Base-by-base conservation (phyloP, 2,888 invertebrate species). In the Pyrrhosoma nymphula region DNA sequence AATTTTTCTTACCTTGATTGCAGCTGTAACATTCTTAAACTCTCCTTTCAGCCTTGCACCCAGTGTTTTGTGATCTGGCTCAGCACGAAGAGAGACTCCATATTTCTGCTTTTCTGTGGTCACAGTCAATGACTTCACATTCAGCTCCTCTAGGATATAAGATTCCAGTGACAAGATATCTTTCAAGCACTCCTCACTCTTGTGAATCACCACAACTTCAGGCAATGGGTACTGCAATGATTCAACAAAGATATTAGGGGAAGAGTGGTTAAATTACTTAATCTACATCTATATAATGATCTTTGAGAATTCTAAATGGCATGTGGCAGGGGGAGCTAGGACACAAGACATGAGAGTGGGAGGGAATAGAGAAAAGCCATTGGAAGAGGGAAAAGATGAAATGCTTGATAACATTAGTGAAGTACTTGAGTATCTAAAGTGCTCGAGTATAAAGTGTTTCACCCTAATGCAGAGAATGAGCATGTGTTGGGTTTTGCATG, bases 191-290 rank as follows among this genome's bases (percentile, higher is more conserved):
- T 98, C 97, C 30, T 97, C 97, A 96, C 99, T 98, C 96, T 98
- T 98, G 97, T 99, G 99, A 96, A 99, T 98, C 14, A 99, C 98
- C n/a, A 99, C 98, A 96, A 99, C 98, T 97, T 99, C 99, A 35
- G 99, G 99, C 95, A 99, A 97, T 0, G 99, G 99, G 97, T 99
- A 99, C 97, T 98, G 96, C 90, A 96, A 95, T 56, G 88, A 95
- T 95, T 95, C 47, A 93, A 95, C 88, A 91, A 10, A 95, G 35
- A 95, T 88, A 90, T 23, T 20, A 20, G 16, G 20, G 95, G 18
- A 60, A 16, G 60, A 20, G 60, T 8, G 20, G 20, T 60, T 60
- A 12, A 60, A 60, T 60, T 20, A 60, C 60, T 20, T 1, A 3
- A 60, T 60, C 60, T 60, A 20, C 20, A 60, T 60, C 20, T 10